These are phyloP conservation scores for Deilephila elpenor DNA, from an alignment of 2,888 invertebrate species.

Conservation along the genomic window DNA sequence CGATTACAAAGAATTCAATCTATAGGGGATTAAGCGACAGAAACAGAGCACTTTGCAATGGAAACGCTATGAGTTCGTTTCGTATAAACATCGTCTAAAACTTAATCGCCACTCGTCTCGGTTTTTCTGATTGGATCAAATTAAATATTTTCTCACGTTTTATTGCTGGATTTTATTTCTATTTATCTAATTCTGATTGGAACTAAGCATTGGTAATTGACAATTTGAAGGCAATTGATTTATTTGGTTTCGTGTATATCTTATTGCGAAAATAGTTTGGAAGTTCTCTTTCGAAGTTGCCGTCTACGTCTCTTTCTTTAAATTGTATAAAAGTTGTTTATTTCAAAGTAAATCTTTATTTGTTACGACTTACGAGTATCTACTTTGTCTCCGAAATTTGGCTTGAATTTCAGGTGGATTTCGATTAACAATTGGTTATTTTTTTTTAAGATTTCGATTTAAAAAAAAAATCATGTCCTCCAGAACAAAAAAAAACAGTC, in stretches of 20 bases:
- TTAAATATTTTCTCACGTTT: conserved; percentile 17
- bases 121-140: not conserved
- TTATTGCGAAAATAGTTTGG: not conserved
- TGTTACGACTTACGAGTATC: too few relatives aligned
- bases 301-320: not conserved
- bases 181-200: not conserved
- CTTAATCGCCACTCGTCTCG: not conserved
- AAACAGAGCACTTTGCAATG: conserved; percentile 44
- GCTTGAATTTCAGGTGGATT: too few relatives aligned
- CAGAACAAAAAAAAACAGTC: too few relatives aligned
- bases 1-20: conserved; percentile 55
- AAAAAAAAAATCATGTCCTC: too few relatives aligned
- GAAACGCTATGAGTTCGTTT: conserved; percentile 35
- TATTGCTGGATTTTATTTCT: not conserved
- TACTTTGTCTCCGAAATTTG: too few relatives aligned
- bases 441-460: too few relatives aligned
- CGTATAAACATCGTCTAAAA: conserved; percentile 6
- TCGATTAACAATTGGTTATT: too few relatives aligned
- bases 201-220: not conserved
- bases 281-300: not conserved
- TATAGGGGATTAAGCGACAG: conserved; percentile 53
- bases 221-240: not conserved
- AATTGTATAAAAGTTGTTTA: too few relatives aligned
- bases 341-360: too few relatives aligned
- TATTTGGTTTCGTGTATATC: not conserved